Percentiles rank a stretch among this genome's conserved stretches.
These are phyloP conservation scores for Cephalotes varians DNA, from an alignment of 2,888 invertebrate genomes.

Conservation along the genomic window DNA sequence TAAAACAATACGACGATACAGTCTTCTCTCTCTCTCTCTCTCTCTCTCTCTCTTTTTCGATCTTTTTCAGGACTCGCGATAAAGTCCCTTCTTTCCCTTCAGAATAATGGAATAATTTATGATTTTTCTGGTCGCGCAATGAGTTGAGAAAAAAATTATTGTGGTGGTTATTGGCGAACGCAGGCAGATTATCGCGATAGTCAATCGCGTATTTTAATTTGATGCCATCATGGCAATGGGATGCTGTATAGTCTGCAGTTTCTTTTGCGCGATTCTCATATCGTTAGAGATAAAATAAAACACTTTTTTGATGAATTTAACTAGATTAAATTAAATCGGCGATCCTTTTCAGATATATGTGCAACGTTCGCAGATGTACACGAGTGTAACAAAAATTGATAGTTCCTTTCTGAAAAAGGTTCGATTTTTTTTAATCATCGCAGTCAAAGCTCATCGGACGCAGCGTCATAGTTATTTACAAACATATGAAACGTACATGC, in stretches of 20 bases:
- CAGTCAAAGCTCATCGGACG: conserved; percentile 6
- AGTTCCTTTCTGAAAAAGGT: conserved; percentile 17
- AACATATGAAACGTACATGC: conserved; percentile 43
- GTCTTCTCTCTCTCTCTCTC: neutral
- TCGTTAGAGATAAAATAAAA: neutral
- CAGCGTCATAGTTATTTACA: conserved; percentile 47
- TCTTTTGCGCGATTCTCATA: neutral
- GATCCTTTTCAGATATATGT: neutral
- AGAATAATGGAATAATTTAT: conserved; percentile 33
- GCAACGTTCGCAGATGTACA: neutral
- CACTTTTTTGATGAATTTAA: neutral
- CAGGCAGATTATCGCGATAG: conserved; percentile 9
- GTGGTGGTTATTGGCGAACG: neutral
- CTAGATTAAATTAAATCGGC: no score
- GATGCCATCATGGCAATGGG: neutral
- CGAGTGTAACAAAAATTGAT: conserved; percentile 1
- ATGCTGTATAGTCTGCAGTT: neutral
- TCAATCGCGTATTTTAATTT: conserved; percentile 8
- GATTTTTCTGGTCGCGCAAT: conserved; percentile 24
- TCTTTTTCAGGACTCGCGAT: conserved; percentile 6
- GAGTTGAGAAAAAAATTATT: conserved; percentile 20
- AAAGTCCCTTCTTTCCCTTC: conserved; percentile 30
- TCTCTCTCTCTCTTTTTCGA: neutral
- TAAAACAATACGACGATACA: conserved; percentile 65
- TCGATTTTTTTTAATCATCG: conserved; percentile 34